These are phyloP conservation scores for Tachina fera DNA, from an alignment of 2,888 invertebrate species.

Conservation along the genomic window DNA sequence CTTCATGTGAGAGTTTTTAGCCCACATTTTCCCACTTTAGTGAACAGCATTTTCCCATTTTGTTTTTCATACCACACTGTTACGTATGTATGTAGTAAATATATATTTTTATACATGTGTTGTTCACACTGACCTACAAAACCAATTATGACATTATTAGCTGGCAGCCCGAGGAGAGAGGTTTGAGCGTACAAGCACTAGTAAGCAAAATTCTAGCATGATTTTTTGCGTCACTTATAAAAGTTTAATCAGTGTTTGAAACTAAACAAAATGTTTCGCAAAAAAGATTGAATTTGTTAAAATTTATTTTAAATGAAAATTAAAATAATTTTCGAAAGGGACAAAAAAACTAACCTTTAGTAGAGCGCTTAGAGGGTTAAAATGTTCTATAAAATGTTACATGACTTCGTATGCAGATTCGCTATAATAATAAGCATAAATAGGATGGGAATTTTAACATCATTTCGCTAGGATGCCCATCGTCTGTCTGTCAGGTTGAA, in stretches of 20 bases:
- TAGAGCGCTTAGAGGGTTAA: neutral
- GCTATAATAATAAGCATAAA: no score
- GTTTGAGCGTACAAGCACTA: neutral
- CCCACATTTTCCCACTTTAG: slow-evolving; percentile 40
- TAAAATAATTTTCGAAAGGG: neutral
- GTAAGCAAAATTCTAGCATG: slow-evolving; percentile 15
- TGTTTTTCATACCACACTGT: neutral
- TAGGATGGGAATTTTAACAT: no score
- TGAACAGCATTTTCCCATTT: slow-evolving; percentile 28
- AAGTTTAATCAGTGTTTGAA: neutral
- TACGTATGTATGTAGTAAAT: neutral
- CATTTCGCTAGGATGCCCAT: no score
- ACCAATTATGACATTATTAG: slow-evolving; percentile 65
- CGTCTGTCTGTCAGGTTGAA: no score
- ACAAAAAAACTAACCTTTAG: neutral
- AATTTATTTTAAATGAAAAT: no score
- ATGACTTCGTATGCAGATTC: no score
- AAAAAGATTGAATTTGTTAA: no score
- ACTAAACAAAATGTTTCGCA: no score
- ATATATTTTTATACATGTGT: slow-evolving; percentile 6
- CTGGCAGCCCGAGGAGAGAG: slow-evolving; percentile 16
- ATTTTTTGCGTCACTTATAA: neutral
- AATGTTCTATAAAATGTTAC: no score
- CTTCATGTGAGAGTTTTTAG: slow-evolving; percentile 40
- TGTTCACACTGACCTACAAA: slow-evolving; percentile 65